Evolutionary conservation across 2,113 vertebrate genomes (phyloP).

Genomic region (Emydura subglobosa): DNA sequence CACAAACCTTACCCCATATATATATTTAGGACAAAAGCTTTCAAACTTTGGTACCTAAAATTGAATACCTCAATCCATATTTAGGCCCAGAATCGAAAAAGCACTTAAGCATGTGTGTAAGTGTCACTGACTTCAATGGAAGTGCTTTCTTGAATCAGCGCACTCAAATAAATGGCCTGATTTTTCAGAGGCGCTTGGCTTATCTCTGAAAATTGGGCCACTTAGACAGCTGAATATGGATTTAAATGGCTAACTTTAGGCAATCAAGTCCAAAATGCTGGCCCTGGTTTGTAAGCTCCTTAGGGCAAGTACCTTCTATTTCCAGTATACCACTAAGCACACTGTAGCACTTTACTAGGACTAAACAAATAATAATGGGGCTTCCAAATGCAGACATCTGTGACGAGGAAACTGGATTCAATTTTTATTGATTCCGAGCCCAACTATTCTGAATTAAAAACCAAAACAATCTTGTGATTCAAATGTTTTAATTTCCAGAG

Average conservation of each 20-base stretch:
- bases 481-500: not conserved
- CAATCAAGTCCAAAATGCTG: not conserved
- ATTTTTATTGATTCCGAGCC: slow-evolving; percentile 8
- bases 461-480: not conserved
- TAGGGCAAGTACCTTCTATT: not conserved
- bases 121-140: not conserved
- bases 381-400: not conserved
- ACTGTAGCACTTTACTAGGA: not conserved
- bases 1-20: not conserved
- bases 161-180: not conserved
- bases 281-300: not conserved
- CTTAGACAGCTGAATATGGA: not conserved
- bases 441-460: slow-evolving; percentile 11
- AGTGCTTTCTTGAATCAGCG: slow-evolving; percentile 15
- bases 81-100: not conserved
- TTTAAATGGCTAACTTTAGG: not conserved
- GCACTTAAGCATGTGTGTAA: not conserved
- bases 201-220: not conserved
- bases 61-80: not conserved
- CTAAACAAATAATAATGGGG: not conserved
- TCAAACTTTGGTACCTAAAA: not conserved
- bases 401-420: not conserved
- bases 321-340: not conserved
- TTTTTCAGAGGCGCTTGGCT: not conserved
- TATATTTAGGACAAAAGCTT: not conserved